Evolutionary conservation across 2,113 vertebrate genomes (phyloP).

Genomic region (Cottus gobio): DNA sequence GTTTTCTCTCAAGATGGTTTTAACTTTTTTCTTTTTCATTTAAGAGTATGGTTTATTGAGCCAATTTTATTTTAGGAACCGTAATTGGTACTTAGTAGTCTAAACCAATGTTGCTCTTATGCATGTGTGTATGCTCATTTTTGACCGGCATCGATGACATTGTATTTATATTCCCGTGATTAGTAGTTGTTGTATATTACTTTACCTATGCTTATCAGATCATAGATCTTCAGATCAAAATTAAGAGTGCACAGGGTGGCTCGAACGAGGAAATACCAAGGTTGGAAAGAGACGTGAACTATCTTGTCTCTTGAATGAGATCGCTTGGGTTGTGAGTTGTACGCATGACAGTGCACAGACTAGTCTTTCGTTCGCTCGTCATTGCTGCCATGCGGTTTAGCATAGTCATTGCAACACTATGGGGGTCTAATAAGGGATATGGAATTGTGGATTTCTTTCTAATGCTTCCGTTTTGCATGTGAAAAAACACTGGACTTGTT

Average conservation of each 20-base stretch:
- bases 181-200: accelerated
- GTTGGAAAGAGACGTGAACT: background rate
- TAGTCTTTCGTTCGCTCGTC: background rate
- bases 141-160: background rate
- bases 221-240: background rate
- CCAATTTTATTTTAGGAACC: accelerated
- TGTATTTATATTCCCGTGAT: background rate
- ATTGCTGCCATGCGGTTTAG: constrained; percentile 25
- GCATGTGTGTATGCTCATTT: background rate
- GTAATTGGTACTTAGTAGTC: background rate
- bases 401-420: background rate
- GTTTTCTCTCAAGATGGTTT: background rate
- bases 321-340: constrained; percentile 15
- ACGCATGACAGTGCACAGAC: background rate
- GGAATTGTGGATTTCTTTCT: background rate
- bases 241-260: accelerated
- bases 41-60: background rate
- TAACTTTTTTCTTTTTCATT: background rate
- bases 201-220: background rate
- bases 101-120: background rate
- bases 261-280: background rate
- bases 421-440: background rate
- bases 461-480: background rate
- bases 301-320: constrained; percentile 24
- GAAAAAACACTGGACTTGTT: background rate